Evolutionary conservation across 2,888 invertebrate species (phyloP), one percentile per base, ranked within the genome.

Genomic region (Heliconius cydno): DNA sequence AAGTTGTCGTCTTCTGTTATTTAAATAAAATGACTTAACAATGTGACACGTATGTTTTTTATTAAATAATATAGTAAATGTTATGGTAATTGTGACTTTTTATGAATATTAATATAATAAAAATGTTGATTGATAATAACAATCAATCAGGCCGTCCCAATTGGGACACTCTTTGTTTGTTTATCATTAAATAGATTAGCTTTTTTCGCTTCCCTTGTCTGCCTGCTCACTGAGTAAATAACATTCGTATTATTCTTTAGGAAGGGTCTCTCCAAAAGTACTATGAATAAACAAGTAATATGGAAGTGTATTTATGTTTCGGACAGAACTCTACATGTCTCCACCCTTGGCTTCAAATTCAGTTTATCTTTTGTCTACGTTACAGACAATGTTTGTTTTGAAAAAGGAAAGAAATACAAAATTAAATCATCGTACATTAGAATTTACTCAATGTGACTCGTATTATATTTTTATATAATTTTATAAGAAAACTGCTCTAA

Each of bases 201-300:
- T 34, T 67, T 72, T 79, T 73, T 57, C 25, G 25, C 65, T 34
- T 30, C 25, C 41, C 68, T 76, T 79, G 73, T 80, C 38, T 68
- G 38, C n/a, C n/a, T n/a, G 41, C 15, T 65, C 22, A 63, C 28
- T 25, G 83, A 79, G 85, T 85, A 86, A 86, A 88, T 85, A 85
- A 84, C 84, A 86, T 85, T 87, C 86, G 86, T 87, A 85, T 84
- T 70, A 70, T 70, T 70, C n/a, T n/a, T 70, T 82, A 82, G 83
- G 83, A 80, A 84, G 84, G 86, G 88, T 87, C 85, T 88, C 86
- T 84, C 30, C 86, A 86, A 86, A 88, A 85, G 60, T 84, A 74
- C 79, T 85, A 84, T 87, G 88, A 88, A 90, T 90, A 89, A 90
- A 88, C 86, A 87, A 85, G 83, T 84, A 82, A 84, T 87, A 85